These are phyloP conservation scores for Alosa sapidissima DNA, from an alignment of 2,797 vertebrate species.

Conservation along the genomic window DNA sequence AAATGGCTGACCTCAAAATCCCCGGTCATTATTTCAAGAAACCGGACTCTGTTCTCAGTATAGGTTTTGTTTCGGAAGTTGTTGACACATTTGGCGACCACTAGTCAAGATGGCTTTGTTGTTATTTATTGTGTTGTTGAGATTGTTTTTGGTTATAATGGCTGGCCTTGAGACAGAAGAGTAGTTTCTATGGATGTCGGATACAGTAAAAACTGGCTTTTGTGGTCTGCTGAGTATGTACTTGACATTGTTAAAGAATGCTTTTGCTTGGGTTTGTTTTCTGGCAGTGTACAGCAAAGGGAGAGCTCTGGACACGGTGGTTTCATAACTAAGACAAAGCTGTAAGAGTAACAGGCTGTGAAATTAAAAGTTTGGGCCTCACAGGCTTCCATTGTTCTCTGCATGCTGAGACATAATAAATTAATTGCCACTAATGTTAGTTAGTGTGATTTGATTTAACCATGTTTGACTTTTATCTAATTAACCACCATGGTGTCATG, in stretches of 20 bases:
- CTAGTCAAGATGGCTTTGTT: background rate
- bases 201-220: background rate
- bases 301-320: background rate
- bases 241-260: constrained; percentile 8
- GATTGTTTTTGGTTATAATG: constrained; percentile 1
- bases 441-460: constrained; percentile 21
- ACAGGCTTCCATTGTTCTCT: constrained; percentile 10
- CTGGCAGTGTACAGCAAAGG: background rate
- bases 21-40: constrained; percentile 10
- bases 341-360: constrained; percentile 18
- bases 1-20: constrained; percentile 40
- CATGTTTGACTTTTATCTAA: constrained; percentile 24
- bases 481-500: constrained; percentile 11
- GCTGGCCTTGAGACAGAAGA: background rate
- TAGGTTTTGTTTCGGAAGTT: background rate
- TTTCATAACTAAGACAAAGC: background rate
- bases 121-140: background rate
- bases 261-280: background rate
- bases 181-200: background rate
- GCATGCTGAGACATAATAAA: constrained; percentile 22
- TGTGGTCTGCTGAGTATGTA: background rate
- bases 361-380: constrained; percentile 19
- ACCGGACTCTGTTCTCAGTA: background rate
- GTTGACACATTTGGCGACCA: background rate
- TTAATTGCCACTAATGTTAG: constrained; percentile 16